These are phyloP conservation scores for Lasioglossum calceatum DNA, from an alignment of 2,888 invertebrate genomes.

Conservation along the genomic window DNA sequence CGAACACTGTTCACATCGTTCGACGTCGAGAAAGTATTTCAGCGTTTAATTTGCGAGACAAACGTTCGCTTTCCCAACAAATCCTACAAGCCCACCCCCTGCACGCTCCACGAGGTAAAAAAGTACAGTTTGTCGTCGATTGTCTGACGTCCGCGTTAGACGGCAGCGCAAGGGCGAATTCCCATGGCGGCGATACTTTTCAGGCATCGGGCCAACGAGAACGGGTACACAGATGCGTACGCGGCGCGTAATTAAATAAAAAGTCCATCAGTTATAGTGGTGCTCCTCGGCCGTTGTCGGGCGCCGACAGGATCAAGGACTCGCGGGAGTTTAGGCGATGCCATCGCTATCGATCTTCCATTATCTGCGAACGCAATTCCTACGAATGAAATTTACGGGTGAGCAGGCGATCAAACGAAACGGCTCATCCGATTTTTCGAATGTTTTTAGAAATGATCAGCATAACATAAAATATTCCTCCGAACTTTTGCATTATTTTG, in stretches of 20 bases:
- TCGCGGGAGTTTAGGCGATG: conserved; percentile 63
- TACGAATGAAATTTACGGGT: conserved; percentile 19
- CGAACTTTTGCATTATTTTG: background rate
- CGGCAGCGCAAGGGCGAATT: conserved; percentile 54
- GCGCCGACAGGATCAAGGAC: conserved; percentile 68
- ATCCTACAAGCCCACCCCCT: background rate
- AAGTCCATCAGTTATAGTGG: conserved; percentile 76
- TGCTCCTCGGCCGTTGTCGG: conserved; percentile 60
- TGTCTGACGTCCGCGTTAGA: conserved; percentile 60
- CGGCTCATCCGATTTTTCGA: background rate
- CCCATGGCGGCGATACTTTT: conserved; percentile 61
- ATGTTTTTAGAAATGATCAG: background rate
- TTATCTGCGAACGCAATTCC: conserved; percentile 22
- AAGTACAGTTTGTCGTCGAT: conserved; percentile 48
- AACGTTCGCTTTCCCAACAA: background rate
- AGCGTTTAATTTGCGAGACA: background rate
- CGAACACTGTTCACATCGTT: background rate
- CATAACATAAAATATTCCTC: background rate
- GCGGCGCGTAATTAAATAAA: conserved; percentile 76
- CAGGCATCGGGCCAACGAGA: conserved; percentile 44
- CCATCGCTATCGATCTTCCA: conserved; percentile 44
- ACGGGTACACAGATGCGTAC: conserved; percentile 74
- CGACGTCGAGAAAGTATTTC: background rate
- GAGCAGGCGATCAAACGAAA: conserved; percentile 24
- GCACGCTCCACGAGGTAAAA: conserved; percentile 3